A percentile compares a stretch with the other conserved stretches of the same genome.
Conservation (phyloP, 2,888 invertebrate genomes). For the Cataglyphis rosenhaueri region DNA sequence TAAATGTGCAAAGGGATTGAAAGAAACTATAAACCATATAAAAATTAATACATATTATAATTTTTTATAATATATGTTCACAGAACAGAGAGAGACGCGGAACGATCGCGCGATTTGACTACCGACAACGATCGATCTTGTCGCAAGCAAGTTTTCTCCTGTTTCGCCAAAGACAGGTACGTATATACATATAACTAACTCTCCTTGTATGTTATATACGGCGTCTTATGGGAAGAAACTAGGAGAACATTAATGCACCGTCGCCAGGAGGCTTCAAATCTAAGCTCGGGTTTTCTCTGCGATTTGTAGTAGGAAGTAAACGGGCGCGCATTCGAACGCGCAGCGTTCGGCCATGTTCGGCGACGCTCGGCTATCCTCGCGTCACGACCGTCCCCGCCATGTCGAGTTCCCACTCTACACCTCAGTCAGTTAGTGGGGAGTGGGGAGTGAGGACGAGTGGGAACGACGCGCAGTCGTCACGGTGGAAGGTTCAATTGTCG, state of each 20-base stretch:
- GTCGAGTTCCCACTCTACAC: slow-evolving; percentile 36
- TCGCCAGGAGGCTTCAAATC: slow-evolving; percentile 27
- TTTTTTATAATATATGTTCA: background rate
- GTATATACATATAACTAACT: background rate
- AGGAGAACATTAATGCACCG: slow-evolving; percentile 20
- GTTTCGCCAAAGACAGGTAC: background rate
- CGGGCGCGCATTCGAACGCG: slow-evolving; percentile 22
- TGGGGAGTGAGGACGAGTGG: slow-evolving; percentile 54
- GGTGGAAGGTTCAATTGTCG: slow-evolving; percentile 79
- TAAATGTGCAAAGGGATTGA: slow-evolving; percentile 1
- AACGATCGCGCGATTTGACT: background rate
- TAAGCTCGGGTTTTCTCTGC: slow-evolving; percentile 2
- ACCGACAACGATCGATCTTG: background rate
- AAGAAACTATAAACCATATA: slow-evolving; percentile 1
- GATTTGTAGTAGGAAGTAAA: slow-evolving; percentile 34
- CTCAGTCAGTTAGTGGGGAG: slow-evolving; percentile 11
- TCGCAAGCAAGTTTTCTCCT: background rate
- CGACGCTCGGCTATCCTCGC: slow-evolving; percentile 33
- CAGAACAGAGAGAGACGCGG: background rate
- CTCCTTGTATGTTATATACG: slow-evolving; percentile 5
- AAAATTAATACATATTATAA: background rate
- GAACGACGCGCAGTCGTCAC: slow-evolving; percentile 61
- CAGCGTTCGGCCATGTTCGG: slow-evolving; percentile 53
- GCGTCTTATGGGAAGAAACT: slow-evolving; percentile 26
- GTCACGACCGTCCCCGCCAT: too few relatives aligned